Base-by-base conservation (phyloP, 2,113 vertebrate species). In the Nothoprocta pentlandii region DNA sequence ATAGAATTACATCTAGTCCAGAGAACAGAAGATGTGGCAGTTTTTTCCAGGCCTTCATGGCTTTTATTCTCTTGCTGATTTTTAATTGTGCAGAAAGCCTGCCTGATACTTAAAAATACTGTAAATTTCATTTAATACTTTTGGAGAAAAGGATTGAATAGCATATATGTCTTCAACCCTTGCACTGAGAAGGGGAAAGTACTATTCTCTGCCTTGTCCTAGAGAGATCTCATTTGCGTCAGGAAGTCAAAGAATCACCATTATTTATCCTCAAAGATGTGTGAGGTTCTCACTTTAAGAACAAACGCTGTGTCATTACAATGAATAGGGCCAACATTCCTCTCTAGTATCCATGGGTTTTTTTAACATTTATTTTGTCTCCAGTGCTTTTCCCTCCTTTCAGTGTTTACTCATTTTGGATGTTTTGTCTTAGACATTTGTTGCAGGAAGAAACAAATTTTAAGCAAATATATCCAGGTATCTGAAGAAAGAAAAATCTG, bases 261-360 rank as follows among this genome's bases (percentile, higher is more conserved):
- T 4, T 63, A 58, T 32, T 69, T 23, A 54, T 53, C 2, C 22
- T 82, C 53, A 70, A 47, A 77, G 41, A 54, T 36, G 23, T 15
- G 15, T 61, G 16, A 87, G 3, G 6, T 74, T 87, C 12, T 28
- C 19, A 4, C 13, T 56, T 80, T 70, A 86, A 56, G 51, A 89
- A 64, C 1, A 3, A 67, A 8, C 23, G 6, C 7, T 59, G 2
- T 26, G 9, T 41, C 44, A 36, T 53, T 3, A 1, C 0, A 0
- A 44, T 22, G 1, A 34, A 70, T 26, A 58, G 22, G 16, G 20
- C 9, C 13, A 85, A 68, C 1, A n/a, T 34, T 85, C n/a, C 5
- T 69, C 11, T 46, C 26, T 51, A 47, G 22, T 14, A 51, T 20
- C 5, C 26, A 34, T 15, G 6, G 9, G 3, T 0, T 1, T 44